A percentile compares a stretch with the other conserved stretches of the same genome.
Conservation (phyloP, 2,888 invertebrate genomes). For the Lasioglossum oenotherae region DNA sequence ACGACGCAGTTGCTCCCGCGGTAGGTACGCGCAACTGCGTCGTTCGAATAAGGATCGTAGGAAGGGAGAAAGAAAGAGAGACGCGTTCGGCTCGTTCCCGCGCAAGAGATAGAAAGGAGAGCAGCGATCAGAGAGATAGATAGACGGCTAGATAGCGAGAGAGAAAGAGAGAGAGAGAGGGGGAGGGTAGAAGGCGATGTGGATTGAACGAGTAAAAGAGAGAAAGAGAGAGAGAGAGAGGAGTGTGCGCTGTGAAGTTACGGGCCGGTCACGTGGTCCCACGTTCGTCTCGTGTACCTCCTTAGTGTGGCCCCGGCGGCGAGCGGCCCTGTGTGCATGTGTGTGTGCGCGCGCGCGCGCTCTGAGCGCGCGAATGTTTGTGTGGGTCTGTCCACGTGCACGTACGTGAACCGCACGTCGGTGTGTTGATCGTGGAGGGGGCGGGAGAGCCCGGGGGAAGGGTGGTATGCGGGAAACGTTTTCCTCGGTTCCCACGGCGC, state of each 20-base stretch:
- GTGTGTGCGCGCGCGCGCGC: neutral
- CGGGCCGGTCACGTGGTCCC: conserved; percentile 70
- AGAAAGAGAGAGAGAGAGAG: conserved; percentile 26
- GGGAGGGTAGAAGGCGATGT: conserved; percentile 24
- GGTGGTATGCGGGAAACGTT: conserved; percentile 82
- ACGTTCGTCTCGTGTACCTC: conserved; percentile 68
- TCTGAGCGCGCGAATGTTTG: conserved; percentile 4
- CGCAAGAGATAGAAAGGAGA: neutral
- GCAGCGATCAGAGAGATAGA: neutral
- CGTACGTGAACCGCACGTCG: neutral
- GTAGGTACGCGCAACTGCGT: conserved; percentile 73
- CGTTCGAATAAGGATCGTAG: conserved; percentile 71
- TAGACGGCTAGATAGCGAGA: conserved; percentile 10
- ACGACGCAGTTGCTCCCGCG: conserved; percentile 74
- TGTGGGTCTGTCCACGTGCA: neutral
- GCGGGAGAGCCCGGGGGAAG: conserved; percentile 60
- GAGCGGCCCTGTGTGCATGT: neutral
- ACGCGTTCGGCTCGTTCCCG: conserved; percentile 2
- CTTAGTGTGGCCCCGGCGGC: conserved; percentile 38
- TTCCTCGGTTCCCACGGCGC: conserved; percentile 83
- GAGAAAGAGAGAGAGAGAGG: conserved; percentile 8
- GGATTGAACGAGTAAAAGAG: conserved; percentile 14
- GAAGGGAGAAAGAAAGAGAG: conserved; percentile 33
- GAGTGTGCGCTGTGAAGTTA: conserved; percentile 64
- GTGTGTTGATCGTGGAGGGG: conserved; percentile 45